phyloP scores from a whole-genome alignment of 1,140 invertebrate genomes.

The Oreohelix idahoensis region DNA sequence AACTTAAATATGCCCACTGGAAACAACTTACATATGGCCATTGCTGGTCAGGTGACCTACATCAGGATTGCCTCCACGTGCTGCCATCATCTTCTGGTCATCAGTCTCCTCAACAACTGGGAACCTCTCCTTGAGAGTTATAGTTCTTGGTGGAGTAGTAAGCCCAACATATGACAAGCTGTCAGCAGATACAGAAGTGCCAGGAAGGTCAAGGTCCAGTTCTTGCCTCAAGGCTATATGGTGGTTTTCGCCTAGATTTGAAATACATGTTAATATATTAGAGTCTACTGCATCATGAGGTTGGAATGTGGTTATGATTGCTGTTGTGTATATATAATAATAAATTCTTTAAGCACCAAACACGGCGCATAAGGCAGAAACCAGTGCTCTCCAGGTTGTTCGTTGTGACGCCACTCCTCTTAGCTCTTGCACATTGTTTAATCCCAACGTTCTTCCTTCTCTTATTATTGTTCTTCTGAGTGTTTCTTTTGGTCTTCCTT shows the following conservation, averaged over 20 bases:
- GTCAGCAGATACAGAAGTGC: background rate
- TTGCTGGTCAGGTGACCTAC: background rate
- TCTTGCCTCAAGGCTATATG: constrained; percentile 52
- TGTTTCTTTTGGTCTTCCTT: too few species aligned
- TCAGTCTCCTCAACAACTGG: constrained; percentile 41
- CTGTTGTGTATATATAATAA: too few species aligned
- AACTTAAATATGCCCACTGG: too few species aligned
- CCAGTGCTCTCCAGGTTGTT: too few species aligned
- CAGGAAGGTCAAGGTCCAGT: constrained; percentile 30
- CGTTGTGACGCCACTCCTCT: too few species aligned
- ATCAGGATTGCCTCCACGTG: background rate
- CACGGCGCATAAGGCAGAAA: too few species aligned
- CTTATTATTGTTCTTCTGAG: too few species aligned
- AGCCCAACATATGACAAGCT: constrained; percentile 52
- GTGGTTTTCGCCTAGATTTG: constrained; percentile 45
- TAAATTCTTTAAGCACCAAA: too few species aligned
- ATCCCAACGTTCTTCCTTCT: too few species aligned
- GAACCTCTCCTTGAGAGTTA: constrained; percentile 56
- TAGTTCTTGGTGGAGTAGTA: constrained; percentile 53
- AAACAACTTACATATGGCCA: constrained; percentile 30
- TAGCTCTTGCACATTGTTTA: too few species aligned
- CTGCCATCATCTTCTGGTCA: background rate
- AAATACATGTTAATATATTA: background rate
- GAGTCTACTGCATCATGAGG: too few species aligned
- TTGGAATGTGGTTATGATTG: too few species aligned